Percentiles rank a stretch among this genome's conserved stretches.
Conservation (phyloP, 2,888 invertebrate species). For the Agelastica alni region DNA sequence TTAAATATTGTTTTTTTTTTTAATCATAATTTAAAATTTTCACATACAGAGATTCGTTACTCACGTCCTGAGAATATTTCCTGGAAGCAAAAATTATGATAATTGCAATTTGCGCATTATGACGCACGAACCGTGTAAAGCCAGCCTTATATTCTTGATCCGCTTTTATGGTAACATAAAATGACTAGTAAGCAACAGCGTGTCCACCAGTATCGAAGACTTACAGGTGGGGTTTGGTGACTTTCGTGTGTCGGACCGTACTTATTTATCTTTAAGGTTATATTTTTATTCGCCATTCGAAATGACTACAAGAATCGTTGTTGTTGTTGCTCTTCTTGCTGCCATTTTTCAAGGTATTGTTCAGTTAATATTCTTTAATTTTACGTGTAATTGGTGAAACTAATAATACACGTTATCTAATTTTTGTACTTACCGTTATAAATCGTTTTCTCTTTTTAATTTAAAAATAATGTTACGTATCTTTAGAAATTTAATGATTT, state of each 20-base stretch:
- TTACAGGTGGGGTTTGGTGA: neutral
- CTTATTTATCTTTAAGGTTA: neutral
- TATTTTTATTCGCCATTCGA: neutral
- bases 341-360: neutral
- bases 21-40: neutral
- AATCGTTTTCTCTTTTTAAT: no score
- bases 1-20: no score
- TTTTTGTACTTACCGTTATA: no score
- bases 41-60: neutral
- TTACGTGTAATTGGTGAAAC: no score
- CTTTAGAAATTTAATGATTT: no score
- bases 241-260: neutral
- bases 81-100: no score
- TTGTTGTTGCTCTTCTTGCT: neutral
- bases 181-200: neutral
- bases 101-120: no score
- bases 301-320: neutral
- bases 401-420: no score
- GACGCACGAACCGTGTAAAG: neutral
- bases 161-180: neutral
- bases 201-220: neutral
- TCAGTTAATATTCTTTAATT: no score
- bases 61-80: no score
- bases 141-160: neutral
- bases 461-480: no score